These are phyloP conservation scores for Megalonaias nervosa DNA, from an alignment of 1,140 invertebrate species.

Conservation along the genomic window DNA sequence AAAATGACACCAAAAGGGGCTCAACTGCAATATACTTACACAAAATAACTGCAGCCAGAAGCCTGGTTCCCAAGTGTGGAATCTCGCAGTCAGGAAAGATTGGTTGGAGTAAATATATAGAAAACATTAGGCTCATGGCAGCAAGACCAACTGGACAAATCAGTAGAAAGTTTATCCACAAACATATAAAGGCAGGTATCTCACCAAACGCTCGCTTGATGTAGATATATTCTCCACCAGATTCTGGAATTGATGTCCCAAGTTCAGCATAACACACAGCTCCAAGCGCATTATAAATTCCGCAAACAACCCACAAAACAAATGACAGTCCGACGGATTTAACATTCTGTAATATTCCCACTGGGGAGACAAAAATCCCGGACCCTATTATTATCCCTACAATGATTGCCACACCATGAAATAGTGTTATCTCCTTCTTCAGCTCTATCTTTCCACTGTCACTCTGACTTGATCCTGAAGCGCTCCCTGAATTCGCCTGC, in stretches of 20 bases:
- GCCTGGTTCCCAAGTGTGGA: constrained; percentile 14
- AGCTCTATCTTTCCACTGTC: constrained; percentile 37
- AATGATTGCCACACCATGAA: constrained; percentile 66
- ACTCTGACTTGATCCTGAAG: no score
- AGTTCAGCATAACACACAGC: constrained; percentile 95
- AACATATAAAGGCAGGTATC: constrained; percentile 89
- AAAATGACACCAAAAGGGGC: no score
- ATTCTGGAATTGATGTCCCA: constrained; percentile 92
- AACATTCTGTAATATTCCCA: constrained; percentile 86
- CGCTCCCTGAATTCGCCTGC: no score
- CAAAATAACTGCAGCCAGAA: constrained; percentile 18
- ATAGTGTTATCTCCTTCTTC: constrained; percentile 60
- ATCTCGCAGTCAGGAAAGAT: constrained; percentile 77
- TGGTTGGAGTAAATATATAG: constrained; percentile 94
- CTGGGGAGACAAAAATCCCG: constrained; percentile 97
- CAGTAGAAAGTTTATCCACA: constrained; percentile 84
- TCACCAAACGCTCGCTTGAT: constrained; percentile 89
- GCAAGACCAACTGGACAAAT: constrained; percentile 92
- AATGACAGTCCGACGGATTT: constrained; percentile 87
- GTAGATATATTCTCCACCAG: constrained; percentile 98
- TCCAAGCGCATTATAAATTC: constrained; percentile 84
- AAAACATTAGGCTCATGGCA: constrained; percentile 96
- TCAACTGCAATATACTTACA: constrained; percentile 18
- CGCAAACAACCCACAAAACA: constrained; percentile 86
- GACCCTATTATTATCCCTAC: constrained; percentile 77